Base-by-base conservation (phyloP, 2,113 vertebrate genomes). In the Gallinago paraguaiae region DNA sequence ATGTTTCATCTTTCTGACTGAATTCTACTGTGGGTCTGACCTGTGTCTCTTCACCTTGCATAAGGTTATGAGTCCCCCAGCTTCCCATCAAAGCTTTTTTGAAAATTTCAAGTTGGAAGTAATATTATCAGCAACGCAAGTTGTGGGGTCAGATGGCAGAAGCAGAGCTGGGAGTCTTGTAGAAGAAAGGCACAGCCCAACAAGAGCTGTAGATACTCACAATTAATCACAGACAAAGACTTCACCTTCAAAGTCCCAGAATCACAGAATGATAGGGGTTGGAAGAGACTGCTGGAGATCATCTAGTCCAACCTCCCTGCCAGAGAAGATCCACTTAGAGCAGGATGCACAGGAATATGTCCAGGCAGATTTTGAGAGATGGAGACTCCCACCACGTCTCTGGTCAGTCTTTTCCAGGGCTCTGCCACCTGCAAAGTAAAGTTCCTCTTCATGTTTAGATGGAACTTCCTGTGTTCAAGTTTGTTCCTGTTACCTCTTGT, bases 21-120 rank as follows among this genome's bases (percentile, higher is more conserved):
- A 68, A 39, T 53, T 63, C 22, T 31, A 31, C 33, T 2, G 1
- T 30, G 37, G 63, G 18, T 59, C 43, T 64, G 19, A 15, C 75
- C 82, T 31, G 24, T 25, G 61, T 41, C 1, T 0, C 18, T 75
- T 50, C 35, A n/a, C 64, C n/a, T 70, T 63, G 27, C 27, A 39
- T 0, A 1, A 37, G 41, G 13, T 72, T 18, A 8, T 3, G 9
- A 45, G 22, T 54, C 53, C 31, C 18, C 13, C 6, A 5, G 28
- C 28, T 72, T 76, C 2, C 2, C 35, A 30, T 22, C 37, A 68
- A 65, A 93, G 23, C 13, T 8, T 10, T 48, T 33, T 23, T 31
- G 17, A 33, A 74, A 53, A 57, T 14, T 8, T 69, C 64, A 57
- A 5, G 33, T 78, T 57, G 25, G 20, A 30, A 35, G 27, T 39